phyloP scores from a whole-genome alignment of 2,113 vertebrate genomes.

The Lophura nycthemera region DNA sequence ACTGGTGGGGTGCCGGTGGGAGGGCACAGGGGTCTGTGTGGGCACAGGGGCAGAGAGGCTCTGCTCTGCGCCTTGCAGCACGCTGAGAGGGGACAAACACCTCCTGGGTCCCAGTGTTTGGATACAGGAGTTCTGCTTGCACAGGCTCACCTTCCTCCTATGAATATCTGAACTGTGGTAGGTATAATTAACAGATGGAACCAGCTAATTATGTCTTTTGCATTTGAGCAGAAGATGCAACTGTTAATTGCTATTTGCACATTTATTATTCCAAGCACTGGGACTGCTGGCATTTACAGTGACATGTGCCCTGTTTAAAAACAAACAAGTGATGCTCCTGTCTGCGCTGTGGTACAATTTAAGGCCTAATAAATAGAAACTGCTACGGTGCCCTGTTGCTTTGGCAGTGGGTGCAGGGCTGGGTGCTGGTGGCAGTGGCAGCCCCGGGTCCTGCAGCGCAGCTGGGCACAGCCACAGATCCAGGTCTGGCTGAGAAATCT shows the following conservation, averaged over 20 bases:
- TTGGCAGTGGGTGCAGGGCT: background rate
- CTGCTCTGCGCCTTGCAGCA: background rate
- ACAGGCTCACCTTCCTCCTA: conserved; percentile 56
- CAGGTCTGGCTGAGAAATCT: background rate
- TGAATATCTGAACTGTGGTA: conserved; percentile 62
- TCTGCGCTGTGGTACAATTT: background rate
- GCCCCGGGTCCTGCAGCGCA: too few species aligned
- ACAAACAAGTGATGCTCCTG: conserved; percentile 48
- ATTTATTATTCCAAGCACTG: conserved; percentile 50
- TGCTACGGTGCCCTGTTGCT: background rate
- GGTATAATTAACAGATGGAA: conserved; percentile 80
- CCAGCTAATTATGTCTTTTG: conserved; percentile 74
- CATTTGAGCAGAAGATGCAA: conserved; percentile 58
- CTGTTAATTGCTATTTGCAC: conserved; percentile 75
- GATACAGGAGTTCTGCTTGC: conserved; percentile 36
- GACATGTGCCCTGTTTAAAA: conserved; percentile 58
- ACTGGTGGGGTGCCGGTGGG: background rate
- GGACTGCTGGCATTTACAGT: conserved; percentile 52
- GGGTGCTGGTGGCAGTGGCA: rapidly evolving
- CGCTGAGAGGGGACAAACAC: background rate
- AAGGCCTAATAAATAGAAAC: background rate
- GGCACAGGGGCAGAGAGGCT: too few species aligned
- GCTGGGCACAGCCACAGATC: background rate
- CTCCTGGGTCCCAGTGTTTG: background rate
- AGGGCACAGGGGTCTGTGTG: too few species aligned